Evolutionary conservation across 2,797 vertebrate species (phyloP).

Genomic region (Cheirogaleus major): DNA sequence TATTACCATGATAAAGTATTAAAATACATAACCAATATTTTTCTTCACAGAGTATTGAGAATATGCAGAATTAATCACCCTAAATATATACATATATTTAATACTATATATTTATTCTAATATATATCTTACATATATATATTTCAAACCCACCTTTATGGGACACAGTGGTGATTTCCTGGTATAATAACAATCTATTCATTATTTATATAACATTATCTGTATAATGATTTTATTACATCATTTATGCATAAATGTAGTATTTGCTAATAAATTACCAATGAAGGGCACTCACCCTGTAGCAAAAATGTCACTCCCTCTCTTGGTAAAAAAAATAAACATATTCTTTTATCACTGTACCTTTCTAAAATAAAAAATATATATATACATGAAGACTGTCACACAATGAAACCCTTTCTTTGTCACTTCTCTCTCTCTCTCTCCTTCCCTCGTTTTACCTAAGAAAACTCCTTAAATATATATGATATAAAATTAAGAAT

Average conservation of each 20-base stretch:
- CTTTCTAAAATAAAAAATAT: not conserved
- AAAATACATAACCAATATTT: not conserved
- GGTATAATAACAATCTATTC: not conserved
- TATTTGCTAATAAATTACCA: not conserved
- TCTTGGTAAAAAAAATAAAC: not conserved
- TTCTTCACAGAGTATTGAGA: not conserved
- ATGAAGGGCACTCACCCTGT: not conserved
- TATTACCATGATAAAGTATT: not conserved
- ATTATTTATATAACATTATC: not conserved
- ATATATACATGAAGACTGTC: not conserved
- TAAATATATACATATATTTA: not conserved
- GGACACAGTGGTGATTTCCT: not conserved
- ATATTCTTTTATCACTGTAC: not conserved
- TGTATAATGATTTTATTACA: not conserved
- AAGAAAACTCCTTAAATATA: conserved; percentile 14
- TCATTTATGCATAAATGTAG: not conserved
- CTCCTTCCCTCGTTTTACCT: not conserved
- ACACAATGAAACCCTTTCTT: not conserved
- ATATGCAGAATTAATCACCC: not conserved
- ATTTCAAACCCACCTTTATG: not conserved
- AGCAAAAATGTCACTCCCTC: not conserved
- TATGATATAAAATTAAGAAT: not conserved
- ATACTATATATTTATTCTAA: not conserved
- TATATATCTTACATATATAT: not conserved
- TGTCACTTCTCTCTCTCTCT: not conserved